phyloP scores from a whole-genome alignment of 2,113 vertebrate genomes.

The Dunckerocampus dactyliophorus region DNA sequence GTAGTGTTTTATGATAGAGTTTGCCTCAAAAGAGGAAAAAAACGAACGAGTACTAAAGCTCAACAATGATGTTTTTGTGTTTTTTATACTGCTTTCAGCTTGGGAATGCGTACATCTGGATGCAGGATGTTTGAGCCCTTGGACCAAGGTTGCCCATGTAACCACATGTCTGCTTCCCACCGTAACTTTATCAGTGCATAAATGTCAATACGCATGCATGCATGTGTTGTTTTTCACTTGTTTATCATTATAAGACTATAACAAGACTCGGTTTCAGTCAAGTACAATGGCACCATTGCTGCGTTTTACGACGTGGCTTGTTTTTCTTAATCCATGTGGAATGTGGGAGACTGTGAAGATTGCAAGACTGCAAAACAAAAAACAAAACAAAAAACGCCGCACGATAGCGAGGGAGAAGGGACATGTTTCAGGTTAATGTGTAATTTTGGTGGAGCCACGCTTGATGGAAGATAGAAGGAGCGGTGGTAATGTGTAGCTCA shows the following conservation, averaged over 20 bases:
- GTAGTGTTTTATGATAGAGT: too few relatives aligned
- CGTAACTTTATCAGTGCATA: not conserved
- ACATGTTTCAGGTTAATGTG: constrained; percentile 58
- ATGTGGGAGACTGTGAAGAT: constrained; percentile 3
- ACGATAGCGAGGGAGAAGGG: constrained; percentile 19
- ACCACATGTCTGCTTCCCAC: constrained; percentile 62
- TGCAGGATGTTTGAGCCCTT: constrained; percentile 24
- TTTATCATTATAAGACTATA: not conserved
- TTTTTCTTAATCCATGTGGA: not conserved
- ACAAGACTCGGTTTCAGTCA: not conserved
- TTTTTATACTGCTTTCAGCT: not conserved
- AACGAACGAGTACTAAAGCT: too few relatives aligned
- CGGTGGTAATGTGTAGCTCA: constrained; percentile 54
- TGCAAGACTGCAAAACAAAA: not conserved
- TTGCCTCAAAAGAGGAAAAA: too few relatives aligned
- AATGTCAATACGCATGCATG: not conserved
- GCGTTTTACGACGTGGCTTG: not conserved
- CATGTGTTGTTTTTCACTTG: not conserved
- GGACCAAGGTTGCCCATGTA: constrained; percentile 46
- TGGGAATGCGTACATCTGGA: constrained; percentile 59
- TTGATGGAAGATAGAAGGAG: constrained; percentile 27
- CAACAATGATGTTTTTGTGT: too few relatives aligned
- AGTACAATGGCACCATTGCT: not conserved
- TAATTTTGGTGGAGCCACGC: constrained; percentile 60
- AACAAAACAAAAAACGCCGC: not conserved